Evolutionary conservation across 35 echinoderm and acorn worm genomes (phyloP).

Genomic region (Lytechinus pictus): DNA sequence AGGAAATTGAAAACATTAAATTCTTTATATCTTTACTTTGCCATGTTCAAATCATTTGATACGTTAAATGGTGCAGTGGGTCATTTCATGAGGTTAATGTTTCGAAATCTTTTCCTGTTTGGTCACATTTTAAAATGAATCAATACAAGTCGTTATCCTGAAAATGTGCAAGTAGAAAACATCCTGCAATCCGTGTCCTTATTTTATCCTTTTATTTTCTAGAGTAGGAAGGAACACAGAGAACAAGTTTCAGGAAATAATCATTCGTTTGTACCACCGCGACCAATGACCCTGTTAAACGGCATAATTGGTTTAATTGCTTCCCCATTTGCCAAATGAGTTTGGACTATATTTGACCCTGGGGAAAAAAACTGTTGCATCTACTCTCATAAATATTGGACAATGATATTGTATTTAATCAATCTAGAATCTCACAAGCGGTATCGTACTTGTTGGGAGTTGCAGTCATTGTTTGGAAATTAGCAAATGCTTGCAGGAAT

Average conservation of each 20-base stretch:
- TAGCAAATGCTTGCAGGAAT: background rate
- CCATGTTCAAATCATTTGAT: background rate
- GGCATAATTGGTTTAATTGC: constrained; percentile 3
- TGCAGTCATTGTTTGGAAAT: background rate
- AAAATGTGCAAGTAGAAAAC: background rate
- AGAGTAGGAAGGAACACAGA: background rate
- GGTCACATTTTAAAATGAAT: background rate
- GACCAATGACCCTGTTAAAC: background rate
- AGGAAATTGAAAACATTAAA: background rate
- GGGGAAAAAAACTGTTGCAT: background rate
- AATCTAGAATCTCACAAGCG: background rate
- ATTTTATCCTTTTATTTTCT: background rate
- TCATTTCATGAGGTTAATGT: background rate
- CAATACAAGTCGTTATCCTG: background rate
- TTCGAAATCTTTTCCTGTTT: background rate
- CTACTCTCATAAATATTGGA: background rate
- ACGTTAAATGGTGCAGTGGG: background rate
- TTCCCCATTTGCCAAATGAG: background rate
- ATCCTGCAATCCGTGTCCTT: background rate
- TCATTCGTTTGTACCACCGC: background rate
- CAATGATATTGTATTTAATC: background rate
- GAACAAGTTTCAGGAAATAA: background rate
- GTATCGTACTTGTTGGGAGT: background rate
- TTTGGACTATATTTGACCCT: background rate
- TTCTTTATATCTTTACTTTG: background rate